Evolutionary conservation across 2,113 vertebrate genomes (phyloP), one percentile per base, ranked within the genome.

Genomic region (Struthidea cinerea): DNA sequence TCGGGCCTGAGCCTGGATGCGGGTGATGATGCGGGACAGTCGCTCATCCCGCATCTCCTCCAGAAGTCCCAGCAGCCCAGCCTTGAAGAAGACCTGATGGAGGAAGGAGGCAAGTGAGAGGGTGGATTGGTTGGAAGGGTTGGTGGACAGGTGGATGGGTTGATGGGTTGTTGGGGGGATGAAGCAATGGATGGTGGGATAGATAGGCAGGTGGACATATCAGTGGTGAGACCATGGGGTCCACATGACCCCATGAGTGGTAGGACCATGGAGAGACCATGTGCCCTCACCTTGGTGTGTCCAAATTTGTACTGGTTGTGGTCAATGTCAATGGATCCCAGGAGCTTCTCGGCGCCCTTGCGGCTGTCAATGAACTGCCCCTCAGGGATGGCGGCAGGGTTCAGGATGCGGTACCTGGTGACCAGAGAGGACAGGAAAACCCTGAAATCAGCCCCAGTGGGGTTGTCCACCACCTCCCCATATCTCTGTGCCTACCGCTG

Each of bases 341-440:
- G 91, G 26, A 98, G 97, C 89, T 99, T 98, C 75, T 98, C 98
- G 2, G 98, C 97, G 8, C 97, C 98, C 70, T 99, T 98, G 75
- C 98, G 98, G 87, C 99, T 99, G 92, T 99, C 99, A 20, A 99
- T 99, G 91, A 99, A 99, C 92, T 99, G 99, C 4, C 99, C 95
- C 69, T 98, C 96, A 2, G 98, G 97, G 30, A 98, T 98, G 47
- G 98, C 96, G 0, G 96, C 69, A 1, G 98, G 97, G 68, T 98
- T 98, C 46, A 98, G 86, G 73, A 98, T 97, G 35, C 97, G 96
- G 57, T 98, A 97, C 13, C 97, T 98, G 60, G 30, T 6, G 20
- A 53, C 3, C 6, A 4, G 16, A 37, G 35, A 37, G 4, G 98
- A 98, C 97, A 95, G 37, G 23, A 85, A 71, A 86, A 1, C 6